Evolutionary conservation across 2,888 invertebrate genomes (phyloP).

Genomic region (Latrodectus hesperus): DNA sequence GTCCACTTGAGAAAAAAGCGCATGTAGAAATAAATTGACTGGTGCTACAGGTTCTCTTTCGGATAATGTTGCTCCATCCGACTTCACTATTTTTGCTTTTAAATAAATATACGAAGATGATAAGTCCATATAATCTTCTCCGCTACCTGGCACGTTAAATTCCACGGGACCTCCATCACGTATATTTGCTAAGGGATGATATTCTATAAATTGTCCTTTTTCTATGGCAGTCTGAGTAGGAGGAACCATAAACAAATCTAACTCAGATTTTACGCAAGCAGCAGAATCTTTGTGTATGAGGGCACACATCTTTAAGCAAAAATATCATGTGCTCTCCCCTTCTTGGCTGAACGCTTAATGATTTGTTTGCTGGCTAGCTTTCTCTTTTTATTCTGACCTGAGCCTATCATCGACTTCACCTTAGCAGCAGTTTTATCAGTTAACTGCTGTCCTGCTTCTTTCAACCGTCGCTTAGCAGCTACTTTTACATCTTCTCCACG

Average conservation of each 20-base stretch:
- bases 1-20: too few species aligned
- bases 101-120: too few species aligned
- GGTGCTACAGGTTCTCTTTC: conserved; percentile 19
- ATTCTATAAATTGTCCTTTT: background rate
- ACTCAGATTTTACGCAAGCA: background rate
- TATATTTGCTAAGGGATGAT: background rate
- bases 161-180: background rate
- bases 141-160: too few species aligned
- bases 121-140: too few species aligned
- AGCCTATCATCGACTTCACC: background rate
- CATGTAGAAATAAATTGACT: too few species aligned
- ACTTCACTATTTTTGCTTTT: conserved; percentile 18
- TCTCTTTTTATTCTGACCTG: background rate
- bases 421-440: background rate
- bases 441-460: background rate
- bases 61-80: background rate
- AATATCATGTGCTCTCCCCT: background rate
- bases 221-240: background rate
- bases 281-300: background rate
- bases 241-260: background rate
- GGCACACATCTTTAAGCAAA: background rate
- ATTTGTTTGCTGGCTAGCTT: background rate
- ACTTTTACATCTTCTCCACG: background rate
- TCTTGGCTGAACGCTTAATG: background rate
- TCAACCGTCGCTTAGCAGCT: background rate